phyloP scores from a whole-genome alignment of 2,113 vertebrate species.

The Siniperca chuatsi region DNA sequence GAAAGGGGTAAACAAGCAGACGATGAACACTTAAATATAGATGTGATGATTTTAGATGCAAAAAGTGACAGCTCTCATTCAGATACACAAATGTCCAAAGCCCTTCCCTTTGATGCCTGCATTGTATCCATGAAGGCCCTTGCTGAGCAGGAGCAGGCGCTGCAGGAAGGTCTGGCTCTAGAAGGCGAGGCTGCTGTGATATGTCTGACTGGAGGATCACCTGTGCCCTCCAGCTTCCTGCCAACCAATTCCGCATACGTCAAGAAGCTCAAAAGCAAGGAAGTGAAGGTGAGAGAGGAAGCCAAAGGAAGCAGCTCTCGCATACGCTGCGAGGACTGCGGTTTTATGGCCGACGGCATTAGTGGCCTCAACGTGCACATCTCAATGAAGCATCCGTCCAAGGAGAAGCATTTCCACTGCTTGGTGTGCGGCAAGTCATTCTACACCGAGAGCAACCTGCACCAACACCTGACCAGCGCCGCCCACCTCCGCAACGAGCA shows the following conservation, averaged over 20 bases:
- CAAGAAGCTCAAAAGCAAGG: slow-evolving; percentile 75
- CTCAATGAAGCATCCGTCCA: slow-evolving; percentile 97
- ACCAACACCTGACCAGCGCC: slow-evolving; percentile 95
- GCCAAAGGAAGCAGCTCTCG: slow-evolving; percentile 78
- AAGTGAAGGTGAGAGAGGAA: slow-evolving; percentile 47
- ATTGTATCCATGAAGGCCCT: slow-evolving; percentile 89
- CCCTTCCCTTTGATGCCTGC: slow-evolving; percentile 89
- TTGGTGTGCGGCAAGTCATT: slow-evolving; percentile 98
- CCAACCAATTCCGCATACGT: slow-evolving; percentile 41
- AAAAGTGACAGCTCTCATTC: slow-evolving; percentile 30
- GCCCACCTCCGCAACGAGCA: slow-evolving; percentile 94
- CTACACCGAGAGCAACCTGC: slow-evolving; percentile 97
- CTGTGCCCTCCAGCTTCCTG: slow-evolving; percentile 55
- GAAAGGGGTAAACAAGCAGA: slow-evolving; percentile 71
- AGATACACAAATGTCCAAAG: slow-evolving; percentile 73
- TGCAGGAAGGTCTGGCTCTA: slow-evolving; percentile 71
- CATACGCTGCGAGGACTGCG: slow-evolving; percentile 96
- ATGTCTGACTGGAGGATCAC: slow-evolving; percentile 61
- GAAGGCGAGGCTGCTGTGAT: slow-evolving; percentile 65
- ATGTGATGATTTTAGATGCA: slow-evolving; percentile 36
- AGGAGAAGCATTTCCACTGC: slow-evolving; percentile 97
- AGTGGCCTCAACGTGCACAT: slow-evolving; percentile 98
- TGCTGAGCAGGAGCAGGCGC: slow-evolving; percentile 80
- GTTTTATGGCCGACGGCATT: slow-evolving; percentile 96
- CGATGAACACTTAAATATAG: slow-evolving; percentile 74